A percentile compares a stretch with the other conserved stretches of the same genome.
phyloP scores from a whole-genome alignment of 2,888 invertebrate species.

The Amphipoea oculea region DNA sequence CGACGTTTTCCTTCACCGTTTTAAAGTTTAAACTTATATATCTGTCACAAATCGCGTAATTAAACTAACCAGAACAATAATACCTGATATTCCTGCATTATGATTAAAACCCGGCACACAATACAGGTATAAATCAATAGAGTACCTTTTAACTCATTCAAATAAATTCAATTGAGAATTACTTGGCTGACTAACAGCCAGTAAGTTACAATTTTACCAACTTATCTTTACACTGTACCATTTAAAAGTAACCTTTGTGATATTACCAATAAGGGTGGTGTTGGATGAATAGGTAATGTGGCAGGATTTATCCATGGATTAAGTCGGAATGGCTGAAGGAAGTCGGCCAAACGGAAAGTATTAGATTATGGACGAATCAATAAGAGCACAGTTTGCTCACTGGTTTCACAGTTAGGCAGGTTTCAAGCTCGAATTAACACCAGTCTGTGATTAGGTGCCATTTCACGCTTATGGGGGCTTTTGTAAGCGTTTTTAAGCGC shows the following conservation, averaged over 20 bases:
- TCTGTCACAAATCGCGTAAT: background rate
- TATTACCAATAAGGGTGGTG: slow-evolving; percentile 6
- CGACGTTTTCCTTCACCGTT: no score
- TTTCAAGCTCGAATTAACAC: slow-evolving; percentile 65
- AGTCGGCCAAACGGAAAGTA: slow-evolving; percentile 71
- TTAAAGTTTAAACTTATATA: background rate
- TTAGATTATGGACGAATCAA: slow-evolving; percentile 76
- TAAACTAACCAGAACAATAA: background rate
- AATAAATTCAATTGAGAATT: slow-evolving; percentile 66
- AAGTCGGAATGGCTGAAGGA: slow-evolving; percentile 63
- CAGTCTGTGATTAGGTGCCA: slow-evolving; percentile 42
- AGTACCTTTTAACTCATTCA: slow-evolving; percentile 62
- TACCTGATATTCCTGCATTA: slow-evolving; percentile 1
- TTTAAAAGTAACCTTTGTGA: slow-evolving; percentile 8
- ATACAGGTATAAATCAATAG: slow-evolving; percentile 59
- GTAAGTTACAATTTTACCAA: slow-evolving; percentile 52
- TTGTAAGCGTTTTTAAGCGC: slow-evolving; percentile 37
- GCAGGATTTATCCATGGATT: slow-evolving; percentile 58
- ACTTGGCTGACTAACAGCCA: slow-evolving; percentile 64
- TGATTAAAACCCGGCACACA: slow-evolving; percentile 38
- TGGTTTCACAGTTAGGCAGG: slow-evolving; percentile 61
- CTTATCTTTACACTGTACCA: background rate
- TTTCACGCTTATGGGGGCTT: slow-evolving; percentile 25
- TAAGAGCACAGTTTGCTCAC: slow-evolving; percentile 62
- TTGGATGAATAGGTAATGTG: background rate